These are phyloP conservation scores for Nycticryphes semicollaris DNA, from an alignment of 2,113 vertebrate genomes.

Conservation along the genomic window DNA sequence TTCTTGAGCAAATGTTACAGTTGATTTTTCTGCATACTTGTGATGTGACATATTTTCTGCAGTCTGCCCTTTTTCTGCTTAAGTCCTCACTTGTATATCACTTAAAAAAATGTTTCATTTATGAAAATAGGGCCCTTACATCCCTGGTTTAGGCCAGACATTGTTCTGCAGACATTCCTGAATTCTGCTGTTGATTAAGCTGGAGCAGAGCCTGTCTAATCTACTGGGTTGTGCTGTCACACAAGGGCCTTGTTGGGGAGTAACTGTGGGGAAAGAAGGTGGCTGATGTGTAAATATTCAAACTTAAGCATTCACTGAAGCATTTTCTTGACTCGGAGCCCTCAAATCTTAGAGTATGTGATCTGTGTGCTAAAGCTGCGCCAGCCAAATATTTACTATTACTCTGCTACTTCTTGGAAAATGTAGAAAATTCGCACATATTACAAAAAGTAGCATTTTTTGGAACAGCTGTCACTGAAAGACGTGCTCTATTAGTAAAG, in stretches of 20 bases:
- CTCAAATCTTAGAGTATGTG: background rate
- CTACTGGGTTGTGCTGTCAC: background rate
- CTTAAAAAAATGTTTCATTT: background rate
- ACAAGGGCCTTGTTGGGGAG: background rate
- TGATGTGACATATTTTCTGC: background rate
- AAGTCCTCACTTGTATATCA: background rate
- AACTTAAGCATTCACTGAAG: constrained; percentile 15
- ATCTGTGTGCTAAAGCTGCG: constrained; percentile 3
- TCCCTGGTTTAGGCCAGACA: background rate
- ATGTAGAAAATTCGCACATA: background rate
- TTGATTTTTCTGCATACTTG: background rate
- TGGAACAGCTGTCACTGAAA: background rate
- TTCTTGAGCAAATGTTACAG: background rate
- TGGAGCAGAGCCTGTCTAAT: background rate
- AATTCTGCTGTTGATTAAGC: background rate
- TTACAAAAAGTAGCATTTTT: background rate
- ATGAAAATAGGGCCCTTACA: background rate
- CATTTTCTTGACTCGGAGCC: background rate
- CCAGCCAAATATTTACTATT: constrained; percentile 32
- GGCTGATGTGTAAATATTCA: background rate
- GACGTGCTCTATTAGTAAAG: background rate
- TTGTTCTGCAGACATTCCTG: background rate
- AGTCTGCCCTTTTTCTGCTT: background rate
- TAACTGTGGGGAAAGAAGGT: background rate
- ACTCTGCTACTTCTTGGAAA: background rate